These are phyloP conservation scores for Zaprionus inermis DNA, from an alignment of 1,140 invertebrate genomes.

Conservation along the genomic window DNA sequence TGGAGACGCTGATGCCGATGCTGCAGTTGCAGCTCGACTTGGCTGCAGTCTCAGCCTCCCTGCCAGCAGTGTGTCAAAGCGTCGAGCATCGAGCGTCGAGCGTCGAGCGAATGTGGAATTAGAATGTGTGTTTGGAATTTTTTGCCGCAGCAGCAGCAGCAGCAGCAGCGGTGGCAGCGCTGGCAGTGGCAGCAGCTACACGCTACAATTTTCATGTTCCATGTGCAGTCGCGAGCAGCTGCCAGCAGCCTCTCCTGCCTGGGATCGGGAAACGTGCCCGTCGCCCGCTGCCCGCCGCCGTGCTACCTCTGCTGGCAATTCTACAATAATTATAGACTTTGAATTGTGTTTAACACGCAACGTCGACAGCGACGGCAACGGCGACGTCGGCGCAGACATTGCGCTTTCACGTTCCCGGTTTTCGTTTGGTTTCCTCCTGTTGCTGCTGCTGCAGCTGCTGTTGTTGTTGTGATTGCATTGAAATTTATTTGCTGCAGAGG, in stretches of 20 bases:
- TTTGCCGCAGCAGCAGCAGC: constrained; percentile 11
- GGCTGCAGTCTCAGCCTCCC: constrained; percentile 6
- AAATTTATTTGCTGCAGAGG: constrained; percentile 83
- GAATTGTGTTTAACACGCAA: constrained; percentile 84
- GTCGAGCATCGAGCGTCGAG: constrained; percentile 56
- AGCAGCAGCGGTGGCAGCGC: background rate
- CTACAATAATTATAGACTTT: constrained; percentile 84
- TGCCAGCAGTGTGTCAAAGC: constrained; percentile 68
- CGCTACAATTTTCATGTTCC: constrained; percentile 79
- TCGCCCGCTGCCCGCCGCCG: constrained; percentile 13
- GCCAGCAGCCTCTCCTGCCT: constrained; percentile 45
- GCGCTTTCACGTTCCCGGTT: constrained; percentile 72
- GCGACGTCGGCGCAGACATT: constrained; percentile 36
- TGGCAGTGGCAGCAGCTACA: constrained; percentile 46
- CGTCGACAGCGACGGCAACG: constrained; percentile 62
- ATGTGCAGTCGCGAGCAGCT: constrained; percentile 59
- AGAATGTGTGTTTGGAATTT: constrained; percentile 82
- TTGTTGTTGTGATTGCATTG: constrained; percentile 68
- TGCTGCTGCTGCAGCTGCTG: constrained; percentile 13
- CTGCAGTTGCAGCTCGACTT: constrained; percentile 13
- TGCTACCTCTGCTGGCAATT: constrained; percentile 77
- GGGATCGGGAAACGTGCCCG: constrained; percentile 27
- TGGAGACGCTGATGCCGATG: background rate
- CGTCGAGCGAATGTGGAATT: constrained; percentile 69
- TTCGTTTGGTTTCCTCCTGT: constrained; percentile 18